A percentile compares a stretch with the other conserved stretches of the same genome.
phyloP scores from a whole-genome alignment of 2,113 vertebrate species.

The Nothobranchius kuhntae region DNA sequence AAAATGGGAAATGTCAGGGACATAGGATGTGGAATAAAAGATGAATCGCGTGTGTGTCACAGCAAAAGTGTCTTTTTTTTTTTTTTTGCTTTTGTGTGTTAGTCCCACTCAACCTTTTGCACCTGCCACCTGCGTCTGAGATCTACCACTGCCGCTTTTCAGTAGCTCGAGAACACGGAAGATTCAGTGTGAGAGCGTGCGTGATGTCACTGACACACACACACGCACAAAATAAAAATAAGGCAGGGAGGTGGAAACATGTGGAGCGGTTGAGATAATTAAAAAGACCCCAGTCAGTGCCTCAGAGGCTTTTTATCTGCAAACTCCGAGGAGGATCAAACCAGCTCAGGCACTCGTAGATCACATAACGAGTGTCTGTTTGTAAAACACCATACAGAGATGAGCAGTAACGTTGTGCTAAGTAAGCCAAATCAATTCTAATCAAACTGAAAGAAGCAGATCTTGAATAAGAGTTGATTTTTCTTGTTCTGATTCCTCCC shows the following conservation, averaged over 20 bases:
- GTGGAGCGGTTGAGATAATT: conserved; percentile 58
- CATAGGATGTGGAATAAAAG: conserved; percentile 19
- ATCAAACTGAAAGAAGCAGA: conserved; percentile 15
- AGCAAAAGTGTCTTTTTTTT: conserved; percentile 1
- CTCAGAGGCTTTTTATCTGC: conserved; percentile 67
- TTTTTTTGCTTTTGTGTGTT: neutral
- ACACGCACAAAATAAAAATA: neutral
- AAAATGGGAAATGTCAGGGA: conserved; percentile 30
- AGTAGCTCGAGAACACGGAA: conserved; percentile 4
- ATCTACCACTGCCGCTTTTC: conserved; percentile 17
- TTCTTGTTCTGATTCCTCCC: too few species aligned
- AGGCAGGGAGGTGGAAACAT: conserved; percentile 44
- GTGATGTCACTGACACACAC: conserved; percentile 35
- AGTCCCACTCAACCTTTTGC: conserved; percentile 18
- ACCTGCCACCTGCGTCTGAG: conserved; percentile 40
- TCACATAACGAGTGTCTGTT: conserved; percentile 31
- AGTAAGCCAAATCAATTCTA: conserved; percentile 31
- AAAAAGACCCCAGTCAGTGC: conserved; percentile 63
- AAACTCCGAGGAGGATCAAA: conserved; percentile 64
- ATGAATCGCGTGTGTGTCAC: conserved; percentile 32
- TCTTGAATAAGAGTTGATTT: neutral
- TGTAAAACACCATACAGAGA: conserved; percentile 33
- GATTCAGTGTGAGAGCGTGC: neutral
- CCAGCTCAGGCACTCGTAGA: conserved; percentile 31
- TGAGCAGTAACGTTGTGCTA: conserved; percentile 16